Conservation (phyloP, 2,113 vertebrate species). For the Aythya baeri region DNA sequence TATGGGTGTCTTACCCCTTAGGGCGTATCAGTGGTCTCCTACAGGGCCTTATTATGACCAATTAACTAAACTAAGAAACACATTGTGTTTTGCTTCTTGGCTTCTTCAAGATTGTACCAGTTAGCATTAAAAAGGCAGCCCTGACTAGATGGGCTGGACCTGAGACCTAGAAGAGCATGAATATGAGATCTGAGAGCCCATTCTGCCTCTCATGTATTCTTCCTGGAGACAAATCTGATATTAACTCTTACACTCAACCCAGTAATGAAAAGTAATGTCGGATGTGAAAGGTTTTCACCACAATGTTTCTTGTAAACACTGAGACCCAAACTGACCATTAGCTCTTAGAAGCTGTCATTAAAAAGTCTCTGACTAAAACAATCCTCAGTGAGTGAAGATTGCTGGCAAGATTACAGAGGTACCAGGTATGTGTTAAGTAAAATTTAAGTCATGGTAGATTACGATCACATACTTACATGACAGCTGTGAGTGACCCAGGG, state of each 20-base stretch:
- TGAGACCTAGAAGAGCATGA: not conserved
- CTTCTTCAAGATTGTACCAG: not conserved
- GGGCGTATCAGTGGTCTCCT: not conserved
- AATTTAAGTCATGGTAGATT: not conserved
- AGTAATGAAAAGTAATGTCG: not conserved
- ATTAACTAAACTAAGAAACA: not conserved
- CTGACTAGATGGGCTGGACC: not conserved
- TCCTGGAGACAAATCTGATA: constrained; percentile 1
- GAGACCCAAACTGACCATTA: not conserved
- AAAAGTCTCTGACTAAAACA: not conserved
- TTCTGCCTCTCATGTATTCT: not conserved
- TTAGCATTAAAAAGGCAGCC: not conserved
- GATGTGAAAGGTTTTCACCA: not conserved
- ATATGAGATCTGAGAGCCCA: not conserved
- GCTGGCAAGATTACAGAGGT: not conserved
- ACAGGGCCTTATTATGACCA: not conserved
- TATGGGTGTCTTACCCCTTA: not conserved
- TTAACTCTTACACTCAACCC: not conserved
- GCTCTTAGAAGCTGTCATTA: not conserved
- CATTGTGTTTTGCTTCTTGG: not conserved
- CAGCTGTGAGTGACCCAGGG: not conserved
- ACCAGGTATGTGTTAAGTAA: not conserved
- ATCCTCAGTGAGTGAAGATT: not conserved
- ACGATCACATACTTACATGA: not conserved
- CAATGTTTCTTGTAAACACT: not conserved